Evolutionary conservation across 2,797 vertebrate genomes (phyloP).

Genomic region (Pantherophis alleghaniensis): DNA sequence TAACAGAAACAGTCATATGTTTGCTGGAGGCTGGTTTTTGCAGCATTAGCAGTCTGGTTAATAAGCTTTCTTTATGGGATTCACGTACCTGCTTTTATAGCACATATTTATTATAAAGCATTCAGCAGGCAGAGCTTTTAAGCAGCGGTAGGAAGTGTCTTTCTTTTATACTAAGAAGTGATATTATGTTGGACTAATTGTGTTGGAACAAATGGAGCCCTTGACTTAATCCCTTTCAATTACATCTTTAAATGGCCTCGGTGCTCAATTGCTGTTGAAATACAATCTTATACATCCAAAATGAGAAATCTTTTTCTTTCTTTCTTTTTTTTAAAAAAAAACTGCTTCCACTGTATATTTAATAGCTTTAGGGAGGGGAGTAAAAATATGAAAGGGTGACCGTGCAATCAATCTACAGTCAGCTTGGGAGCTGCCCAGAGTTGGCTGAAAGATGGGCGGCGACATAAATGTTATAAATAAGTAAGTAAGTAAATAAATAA

Average conservation of each 20-base stretch:
- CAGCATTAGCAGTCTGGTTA: slow-evolving; percentile 74
- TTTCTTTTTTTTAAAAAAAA: slow-evolving; percentile 54
- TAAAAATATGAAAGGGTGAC: slow-evolving; percentile 45
- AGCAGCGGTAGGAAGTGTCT: slow-evolving; percentile 66
- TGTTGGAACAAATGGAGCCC: slow-evolving; percentile 41
- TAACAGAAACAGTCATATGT: slow-evolving; percentile 74
- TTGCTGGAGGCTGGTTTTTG: slow-evolving; percentile 69
- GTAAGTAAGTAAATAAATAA: neutral
- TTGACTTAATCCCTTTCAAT: slow-evolving; percentile 64
- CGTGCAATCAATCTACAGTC: slow-evolving; percentile 60
- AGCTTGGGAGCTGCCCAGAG: slow-evolving; percentile 19
- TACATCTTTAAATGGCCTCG: slow-evolving; percentile 67
- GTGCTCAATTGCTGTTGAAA: slow-evolving; percentile 60
- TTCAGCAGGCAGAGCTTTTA: slow-evolving; percentile 66
- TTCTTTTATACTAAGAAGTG: slow-evolving; percentile 69
- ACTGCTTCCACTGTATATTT: slow-evolving; percentile 60
- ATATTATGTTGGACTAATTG: slow-evolving; percentile 69
- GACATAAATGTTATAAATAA: neutral
- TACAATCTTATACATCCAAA: slow-evolving; percentile 65
- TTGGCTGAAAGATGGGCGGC: neutral
- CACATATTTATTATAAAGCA: slow-evolving; percentile 72
- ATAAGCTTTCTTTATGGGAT: slow-evolving; percentile 74
- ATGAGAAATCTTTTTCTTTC: slow-evolving; percentile 55
- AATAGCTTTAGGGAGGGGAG: slow-evolving; percentile 43
- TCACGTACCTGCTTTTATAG: slow-evolving; percentile 75